Percentiles rank a stretch among this genome's conserved stretches.
Evolutionary conservation across 2,888 invertebrate species (phyloP).

Genomic region (Blomia tropicalis): DNA sequence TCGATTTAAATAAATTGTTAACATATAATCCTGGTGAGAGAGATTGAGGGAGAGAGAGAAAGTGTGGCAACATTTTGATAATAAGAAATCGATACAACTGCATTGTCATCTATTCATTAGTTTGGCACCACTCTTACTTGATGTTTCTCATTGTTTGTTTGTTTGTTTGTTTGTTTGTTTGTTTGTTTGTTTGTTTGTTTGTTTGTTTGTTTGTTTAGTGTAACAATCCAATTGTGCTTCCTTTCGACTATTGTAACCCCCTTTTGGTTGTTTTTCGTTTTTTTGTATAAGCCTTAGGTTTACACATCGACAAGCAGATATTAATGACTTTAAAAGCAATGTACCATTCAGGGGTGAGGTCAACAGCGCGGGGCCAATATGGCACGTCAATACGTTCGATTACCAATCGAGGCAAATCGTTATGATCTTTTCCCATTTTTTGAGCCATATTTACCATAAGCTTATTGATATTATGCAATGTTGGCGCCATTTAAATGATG

Average conservation of each 20-base stretch:
- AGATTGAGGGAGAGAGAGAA: too few relatives aligned
- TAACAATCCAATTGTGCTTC: not conserved
- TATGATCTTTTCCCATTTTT: too few relatives aligned
- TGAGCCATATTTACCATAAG: too few relatives aligned
- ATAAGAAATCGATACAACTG: constrained; percentile 6
- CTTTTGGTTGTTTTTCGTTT: not conserved
- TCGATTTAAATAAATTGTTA: not conserved
- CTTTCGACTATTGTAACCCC: not conserved
- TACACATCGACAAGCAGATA: not conserved
- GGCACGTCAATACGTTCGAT: not conserved
- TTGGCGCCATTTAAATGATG: too few relatives aligned
- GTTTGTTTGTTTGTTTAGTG: not conserved
- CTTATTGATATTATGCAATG: too few relatives aligned
- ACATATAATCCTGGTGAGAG: constrained; percentile 6
- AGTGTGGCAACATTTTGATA: not conserved
- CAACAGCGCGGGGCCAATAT: too few relatives aligned
- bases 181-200: constrained; percentile 5
- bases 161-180: constrained; percentile 1
- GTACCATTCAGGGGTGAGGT: not conserved
- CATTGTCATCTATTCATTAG: constrained; percentile 12
- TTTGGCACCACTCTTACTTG: not conserved
- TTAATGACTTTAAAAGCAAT: not conserved
- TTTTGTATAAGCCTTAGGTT: not conserved
- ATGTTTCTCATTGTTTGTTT: not conserved
- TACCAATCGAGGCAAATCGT: not conserved